Base-by-base conservation (phyloP, 2,888 invertebrate genomes). In the Panzeria rudis region DNA sequence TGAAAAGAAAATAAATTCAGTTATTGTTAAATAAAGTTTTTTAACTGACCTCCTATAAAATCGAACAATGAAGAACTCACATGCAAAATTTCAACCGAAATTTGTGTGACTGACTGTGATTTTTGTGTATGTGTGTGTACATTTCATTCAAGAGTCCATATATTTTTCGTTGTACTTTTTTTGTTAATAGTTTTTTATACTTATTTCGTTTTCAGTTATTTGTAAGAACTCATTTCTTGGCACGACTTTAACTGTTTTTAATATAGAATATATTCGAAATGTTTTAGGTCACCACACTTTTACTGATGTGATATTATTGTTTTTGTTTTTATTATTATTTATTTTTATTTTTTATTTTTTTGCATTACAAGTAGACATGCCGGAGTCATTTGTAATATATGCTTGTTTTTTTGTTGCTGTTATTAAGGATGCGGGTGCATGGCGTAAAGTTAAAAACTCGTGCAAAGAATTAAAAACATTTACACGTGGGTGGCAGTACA, bases 201-300 rank as follows among this genome's bases (percentile, higher is more conserved):
- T 13, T 25, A 5, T 47, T 68, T 56, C 15, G 8, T 50, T 68
- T 68, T 38, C 25, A 8, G 35, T 64, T 35, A 9, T n/a, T 38
- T 38, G 3, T 38, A 13, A 20, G 56, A 56, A 47, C 7, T 23
- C 17, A 32, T 71, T 64, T 68, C 47, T 59, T 71, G 52, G 23
- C 56, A 52, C 66, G 32, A 59, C 64, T 75, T 71, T 25, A 44
- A 38, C 75, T 80, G 64, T 3, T 11, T 47, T 52, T 23, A 29
- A 13, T 52, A 17, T 66, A 15, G 52, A 13, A 20, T n/a, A 72
- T 32, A 62, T 38, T 15, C 47, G 41, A 85, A 82, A 82, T 79
- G 61, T 83, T 86, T 86, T 83, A 86, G 86, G 86, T 86, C 83
- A 86, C 59, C 83, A 73, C 64, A 77, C 68, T 81, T 72, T 77